Evolutionary conservation across 2,113 vertebrate species (phyloP).

Genomic region (Rhinolophus sinicus): DNA sequence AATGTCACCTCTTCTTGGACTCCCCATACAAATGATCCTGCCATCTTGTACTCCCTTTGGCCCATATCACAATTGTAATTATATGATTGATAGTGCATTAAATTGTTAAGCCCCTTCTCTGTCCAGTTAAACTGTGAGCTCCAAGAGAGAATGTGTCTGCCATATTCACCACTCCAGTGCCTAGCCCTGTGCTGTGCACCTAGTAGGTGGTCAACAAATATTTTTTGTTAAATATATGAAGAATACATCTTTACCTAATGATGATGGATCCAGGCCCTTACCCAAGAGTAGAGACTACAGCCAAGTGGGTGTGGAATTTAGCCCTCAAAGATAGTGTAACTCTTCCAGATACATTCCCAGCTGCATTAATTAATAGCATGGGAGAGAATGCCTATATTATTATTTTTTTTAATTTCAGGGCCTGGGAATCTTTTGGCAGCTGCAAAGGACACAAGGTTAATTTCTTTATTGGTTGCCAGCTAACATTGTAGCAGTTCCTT

Average conservation of each 20-base stretch:
- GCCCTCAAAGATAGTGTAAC: background rate
- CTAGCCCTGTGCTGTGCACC: background rate
- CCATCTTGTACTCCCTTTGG: background rate
- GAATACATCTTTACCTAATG: background rate
- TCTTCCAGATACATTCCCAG: background rate
- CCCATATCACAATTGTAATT: background rate
- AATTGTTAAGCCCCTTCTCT: background rate
- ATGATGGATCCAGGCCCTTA: background rate
- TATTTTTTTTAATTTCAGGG: slow-evolving; percentile 53
- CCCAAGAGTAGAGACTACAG: background rate
- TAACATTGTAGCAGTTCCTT: slow-evolving; percentile 61
- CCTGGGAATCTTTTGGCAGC: slow-evolving; percentile 63
- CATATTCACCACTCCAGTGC: background rate
- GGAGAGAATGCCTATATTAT: slow-evolving; percentile 48
- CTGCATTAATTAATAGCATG: slow-evolving; percentile 25
- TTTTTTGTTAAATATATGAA: slow-evolving; percentile 39
- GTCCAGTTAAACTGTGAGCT: background rate
- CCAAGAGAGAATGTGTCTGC: background rate
- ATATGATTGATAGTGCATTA: background rate
- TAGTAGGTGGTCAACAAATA: background rate
- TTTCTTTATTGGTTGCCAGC: slow-evolving; percentile 51
- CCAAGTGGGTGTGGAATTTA: background rate
- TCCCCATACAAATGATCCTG: background rate
- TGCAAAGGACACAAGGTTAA: slow-evolving; percentile 46
- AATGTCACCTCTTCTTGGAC: background rate